Evolutionary conservation across 2,888 invertebrate genomes (phyloP).

Genomic region (Tiphia femorata): DNA sequence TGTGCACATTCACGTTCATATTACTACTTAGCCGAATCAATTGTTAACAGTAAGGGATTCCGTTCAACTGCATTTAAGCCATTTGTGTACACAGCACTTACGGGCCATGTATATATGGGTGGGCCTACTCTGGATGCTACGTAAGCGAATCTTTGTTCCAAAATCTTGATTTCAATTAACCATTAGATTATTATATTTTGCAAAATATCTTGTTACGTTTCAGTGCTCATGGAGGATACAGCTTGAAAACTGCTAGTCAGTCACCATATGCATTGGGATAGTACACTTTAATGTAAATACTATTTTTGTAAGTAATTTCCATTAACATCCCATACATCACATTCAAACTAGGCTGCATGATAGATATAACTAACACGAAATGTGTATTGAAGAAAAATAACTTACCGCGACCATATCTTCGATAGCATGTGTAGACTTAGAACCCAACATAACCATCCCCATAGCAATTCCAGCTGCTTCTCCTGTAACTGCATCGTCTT

Average conservation of each 20-base stretch:
- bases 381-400: slow-evolving; percentile 38
- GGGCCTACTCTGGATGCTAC: slow-evolving; percentile 21
- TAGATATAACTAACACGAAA: not conserved
- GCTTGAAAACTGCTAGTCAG: slow-evolving; percentile 12
- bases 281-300: not conserved
- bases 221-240: slow-evolving; percentile 31
- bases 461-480: slow-evolving; percentile 99
- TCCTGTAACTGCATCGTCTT: slow-evolving; percentile 99
- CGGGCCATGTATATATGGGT: slow-evolving; percentile 33
- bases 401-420: slow-evolving; percentile 92
- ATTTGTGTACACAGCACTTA: not conserved
- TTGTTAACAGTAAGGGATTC: slow-evolving; percentile 25
- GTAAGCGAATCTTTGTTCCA: slow-evolving; percentile 20
- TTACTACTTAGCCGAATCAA: slow-evolving; percentile 31
- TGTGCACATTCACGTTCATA: slow-evolving; percentile 36
- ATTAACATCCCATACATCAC: not conserved
- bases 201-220: slow-evolving; percentile 5
- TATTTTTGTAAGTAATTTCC: not conserved
- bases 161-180: not conserved
- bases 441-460: slow-evolving; percentile 99
- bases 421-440: slow-evolving; percentile 88
- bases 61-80: not conserved
- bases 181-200: not conserved
- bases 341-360: not conserved
- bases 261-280: slow-evolving; percentile 21